Base-by-base conservation (phyloP, 2,888 invertebrate genomes). In the Cerceris ruficornis region DNA sequence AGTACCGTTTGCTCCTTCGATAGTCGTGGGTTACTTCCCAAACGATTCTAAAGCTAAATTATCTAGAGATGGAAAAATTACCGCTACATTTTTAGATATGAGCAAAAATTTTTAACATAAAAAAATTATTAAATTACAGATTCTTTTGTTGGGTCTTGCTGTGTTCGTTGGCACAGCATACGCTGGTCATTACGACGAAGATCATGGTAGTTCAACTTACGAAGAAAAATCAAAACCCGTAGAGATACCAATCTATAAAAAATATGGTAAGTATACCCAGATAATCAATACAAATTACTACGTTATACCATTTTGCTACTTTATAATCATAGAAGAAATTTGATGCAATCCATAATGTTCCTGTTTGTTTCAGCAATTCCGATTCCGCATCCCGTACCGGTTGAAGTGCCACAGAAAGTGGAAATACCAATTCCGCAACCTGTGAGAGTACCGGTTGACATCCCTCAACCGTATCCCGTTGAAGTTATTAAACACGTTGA, bases 371-470 rank as follows among this genome's bases (percentile, higher is more conserved):
- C 80, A 92, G 94, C 94, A 2, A 94, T 94, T 88, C 93, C 93
- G 70, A 94, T 94, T 58, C 94, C 94, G 1, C 93, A 94, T 82
- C 94, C 94, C 0, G 93, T 94, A 15, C 94, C 94, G 0, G 93
- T 94, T 0, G 93, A 93, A 66, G 93, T 94, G 6, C 93, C 93
- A 0, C 94, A 94, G 75, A 93, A 92, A 65, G 94, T 94, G 17
- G 92, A 92, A 81, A 92, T 94, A 46, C 94, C 94, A 15, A 93
- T 94, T 9, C 94, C 94, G 0, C 94, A 94, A 76, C 94, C 95
- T 15, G 94, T 94, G 90, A 93, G 94, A 28, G 94, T 95, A 13
- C 92, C 93, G 87, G 93, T 94, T 5, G 89, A 91, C 75, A 90
- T 92, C 69, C 92, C 92, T 11, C 90, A 92, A 49, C 92, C 92